Evolutionary conservation across 2,888 invertebrate species (phyloP), one percentile per base, ranked within the genome.

Genomic region (Itoplectis maculator): DNA sequence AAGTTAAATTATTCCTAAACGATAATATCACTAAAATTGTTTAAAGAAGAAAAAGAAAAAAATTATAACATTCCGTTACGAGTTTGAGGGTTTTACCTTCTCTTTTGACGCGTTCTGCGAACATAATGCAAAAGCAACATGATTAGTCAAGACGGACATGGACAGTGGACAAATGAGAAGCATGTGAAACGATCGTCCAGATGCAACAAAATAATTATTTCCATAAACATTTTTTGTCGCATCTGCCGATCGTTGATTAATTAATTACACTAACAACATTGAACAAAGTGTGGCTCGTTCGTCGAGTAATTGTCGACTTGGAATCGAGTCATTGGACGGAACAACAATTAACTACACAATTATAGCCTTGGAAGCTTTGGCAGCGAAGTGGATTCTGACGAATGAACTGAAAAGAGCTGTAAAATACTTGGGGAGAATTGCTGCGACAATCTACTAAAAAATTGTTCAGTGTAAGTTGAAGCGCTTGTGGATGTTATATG

Each of bases 41-140:
- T 81, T 77, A 83, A 65, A 68, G 74, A 47, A 66, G 70, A 80
- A 63, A 81, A 18, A 68, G 18, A 51, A 40, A 74, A 63, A 66
- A 83, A 51, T 63, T 70, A 74, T 69, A 63, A 70, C 83, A 80
- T 83, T 80, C 77, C 74, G 47, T 59, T 68, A 65, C 81, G 74
- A 70, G 80, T 77, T 83, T 76, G 72, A 84, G 77, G 85, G 84
- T 90, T 90, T 92, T 92, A 92, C 92, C 92, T 92, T 92, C 86
- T 92, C 91, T 92, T 91, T 92, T 88, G 92, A 90, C 87, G 91
- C 90, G 85, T 88, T 92, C 92, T 92, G 92, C 91, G 89, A 92
- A 91, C 89, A 91, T 91, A 90, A 90, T 88, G 91, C 90, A 92
- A 90, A 89, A 90, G 90, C 89, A 91, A 87, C 51, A 82, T 78